These are phyloP conservation scores for Oceanodroma leucorhoa DNA, from an alignment of 2,797 vertebrate genomes.

Conservation along the genomic window DNA sequence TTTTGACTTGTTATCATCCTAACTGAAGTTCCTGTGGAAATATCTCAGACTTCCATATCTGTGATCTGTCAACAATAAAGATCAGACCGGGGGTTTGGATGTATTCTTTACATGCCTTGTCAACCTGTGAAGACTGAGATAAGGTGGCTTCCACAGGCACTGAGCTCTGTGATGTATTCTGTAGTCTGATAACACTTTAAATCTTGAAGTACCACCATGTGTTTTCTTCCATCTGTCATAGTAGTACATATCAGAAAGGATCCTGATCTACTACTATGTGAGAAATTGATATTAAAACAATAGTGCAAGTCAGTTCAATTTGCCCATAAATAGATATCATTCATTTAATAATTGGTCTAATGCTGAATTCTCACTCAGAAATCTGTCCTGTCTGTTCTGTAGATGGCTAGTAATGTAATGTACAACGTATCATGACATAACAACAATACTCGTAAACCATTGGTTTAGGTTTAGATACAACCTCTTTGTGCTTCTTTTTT, in stretches of 20 bases:
- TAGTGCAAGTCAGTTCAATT: neutral
- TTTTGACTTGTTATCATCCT: conserved; percentile 42
- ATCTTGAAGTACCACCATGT: conserved; percentile 8
- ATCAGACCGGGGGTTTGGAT: conserved; percentile 22
- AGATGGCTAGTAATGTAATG: neutral
- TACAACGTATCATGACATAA: neutral
- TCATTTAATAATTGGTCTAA: neutral
- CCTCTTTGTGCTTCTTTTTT: neutral
- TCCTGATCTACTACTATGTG: neutral
- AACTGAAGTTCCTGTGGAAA: conserved; percentile 10
- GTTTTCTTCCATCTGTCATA: conserved; percentile 43
- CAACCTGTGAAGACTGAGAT: conserved; percentile 55
- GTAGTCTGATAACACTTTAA: conserved; percentile 54
- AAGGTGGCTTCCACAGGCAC: conserved; percentile 46
- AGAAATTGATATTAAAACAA: neutral
- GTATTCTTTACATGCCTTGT: conserved; percentile 41
- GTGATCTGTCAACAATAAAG: conserved; percentile 46
- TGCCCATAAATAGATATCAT: neutral
- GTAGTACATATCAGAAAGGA: neutral
- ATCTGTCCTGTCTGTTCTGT: neutral
- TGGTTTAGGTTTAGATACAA: neutral
- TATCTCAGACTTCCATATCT: conserved; percentile 44
- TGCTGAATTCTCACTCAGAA: neutral
- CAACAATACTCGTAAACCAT: neutral
- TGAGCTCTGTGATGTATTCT: conserved; percentile 48